Evolutionary conservation across 2,113 vertebrate species (phyloP).

Genomic region (Bos javanicus): DNA sequence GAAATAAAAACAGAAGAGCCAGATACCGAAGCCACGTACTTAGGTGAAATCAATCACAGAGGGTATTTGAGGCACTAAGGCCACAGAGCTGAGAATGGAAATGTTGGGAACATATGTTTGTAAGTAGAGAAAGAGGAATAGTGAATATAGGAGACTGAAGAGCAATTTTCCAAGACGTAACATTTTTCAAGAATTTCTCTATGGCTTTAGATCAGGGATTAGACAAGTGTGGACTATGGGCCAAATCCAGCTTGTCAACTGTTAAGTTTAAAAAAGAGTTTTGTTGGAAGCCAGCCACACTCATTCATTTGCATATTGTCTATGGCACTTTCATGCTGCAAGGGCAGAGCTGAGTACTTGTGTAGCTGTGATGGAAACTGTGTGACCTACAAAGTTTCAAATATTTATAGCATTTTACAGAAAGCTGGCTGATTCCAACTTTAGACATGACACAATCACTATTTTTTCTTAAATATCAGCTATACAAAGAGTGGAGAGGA

Average conservation of each 20-base stretch:
- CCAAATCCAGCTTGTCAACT: neutral
- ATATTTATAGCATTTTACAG: neutral
- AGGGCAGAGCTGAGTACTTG: neutral
- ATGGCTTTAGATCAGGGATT: neutral
- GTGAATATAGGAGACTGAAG: neutral
- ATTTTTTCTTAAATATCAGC: slow-evolving; percentile 22
- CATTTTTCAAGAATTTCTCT: neutral
- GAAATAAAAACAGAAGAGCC: neutral
- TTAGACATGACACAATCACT: neutral
- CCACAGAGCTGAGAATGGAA: neutral
- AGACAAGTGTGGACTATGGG: neutral
- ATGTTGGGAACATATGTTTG: neutral
- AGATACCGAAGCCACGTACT: neutral
- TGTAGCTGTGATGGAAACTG: neutral
- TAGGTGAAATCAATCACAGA: neutral
- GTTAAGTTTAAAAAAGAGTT: neutral
- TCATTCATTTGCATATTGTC: neutral
- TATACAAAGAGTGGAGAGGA: neutral
- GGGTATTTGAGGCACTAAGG: neutral
- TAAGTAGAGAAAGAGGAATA: neutral
- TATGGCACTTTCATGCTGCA: neutral
- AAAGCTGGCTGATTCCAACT: neutral
- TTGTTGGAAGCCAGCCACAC: neutral
- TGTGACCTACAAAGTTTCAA: neutral
- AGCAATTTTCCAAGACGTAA: neutral